A percentile compares a stretch with the other conserved stretches of the same genome.
Evolutionary conservation across 2,797 vertebrate species (phyloP).

Genomic region (Chelon labrosus): DNA sequence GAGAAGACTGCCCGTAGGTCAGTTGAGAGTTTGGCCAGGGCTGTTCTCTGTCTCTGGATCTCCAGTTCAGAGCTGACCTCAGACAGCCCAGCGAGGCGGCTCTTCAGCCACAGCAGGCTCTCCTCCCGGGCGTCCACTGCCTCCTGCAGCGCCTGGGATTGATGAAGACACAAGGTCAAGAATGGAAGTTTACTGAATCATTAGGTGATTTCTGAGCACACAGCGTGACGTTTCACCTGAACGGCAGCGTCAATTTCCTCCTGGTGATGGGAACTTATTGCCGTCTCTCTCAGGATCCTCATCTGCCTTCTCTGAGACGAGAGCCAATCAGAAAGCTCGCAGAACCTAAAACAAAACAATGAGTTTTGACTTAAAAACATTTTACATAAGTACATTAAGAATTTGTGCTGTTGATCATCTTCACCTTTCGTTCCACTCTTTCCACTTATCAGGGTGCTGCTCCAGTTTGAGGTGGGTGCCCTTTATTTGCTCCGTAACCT

Average conservation of each 20-base stretch:
- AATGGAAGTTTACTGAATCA: not conserved
- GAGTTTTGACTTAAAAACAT: not conserved
- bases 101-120: slow-evolving; percentile 90
- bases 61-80: slow-evolving; percentile 89
- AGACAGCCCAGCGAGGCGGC: slow-evolving; percentile 85
- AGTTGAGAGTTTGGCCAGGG: slow-evolving; percentile 87
- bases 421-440: slow-evolving; percentile 88
- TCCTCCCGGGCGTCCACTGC: slow-evolving; percentile 84
- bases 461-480: slow-evolving; percentile 81
- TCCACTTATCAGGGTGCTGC: slow-evolving; percentile 90
- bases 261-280: slow-evolving; percentile 79
- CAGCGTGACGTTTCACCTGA: slow-evolving; percentile 75
- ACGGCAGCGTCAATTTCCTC: slow-evolving; percentile 80
- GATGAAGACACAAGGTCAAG: slow-evolving; percentile 8
- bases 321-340: slow-evolving; percentile 89
- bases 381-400: not conserved
- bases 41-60: slow-evolving; percentile 86
- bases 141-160: slow-evolving; percentile 84
- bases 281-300: slow-evolving; percentile 80
- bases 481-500: slow-evolving; percentile 85
- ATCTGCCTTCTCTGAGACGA: slow-evolving; percentile 85
- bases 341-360: slow-evolving; percentile 80
- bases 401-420: not conserved
- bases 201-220: not conserved
- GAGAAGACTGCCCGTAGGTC: slow-evolving; percentile 85